Evolutionary conservation across 2,113 vertebrate species (phyloP).

Genomic region (Gulo gulo): DNA sequence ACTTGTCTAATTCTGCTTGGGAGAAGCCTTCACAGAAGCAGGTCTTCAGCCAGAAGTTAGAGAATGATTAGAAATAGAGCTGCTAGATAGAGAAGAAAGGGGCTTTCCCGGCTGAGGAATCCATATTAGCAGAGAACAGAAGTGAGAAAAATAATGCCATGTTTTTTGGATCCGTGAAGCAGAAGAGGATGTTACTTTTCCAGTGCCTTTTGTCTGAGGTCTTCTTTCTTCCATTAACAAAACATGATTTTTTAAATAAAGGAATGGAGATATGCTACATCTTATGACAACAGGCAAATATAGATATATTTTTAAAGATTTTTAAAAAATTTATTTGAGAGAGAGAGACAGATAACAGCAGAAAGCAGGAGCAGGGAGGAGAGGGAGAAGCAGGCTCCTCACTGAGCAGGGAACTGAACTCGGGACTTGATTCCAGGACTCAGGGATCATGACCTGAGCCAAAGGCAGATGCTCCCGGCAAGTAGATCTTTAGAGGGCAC

Average conservation of each 20-base stretch:
- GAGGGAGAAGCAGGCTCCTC: background rate
- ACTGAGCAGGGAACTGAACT: background rate
- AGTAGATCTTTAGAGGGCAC: background rate
- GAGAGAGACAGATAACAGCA: background rate
- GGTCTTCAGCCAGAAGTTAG: background rate
- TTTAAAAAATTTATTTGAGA: background rate
- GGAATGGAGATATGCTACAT: background rate
- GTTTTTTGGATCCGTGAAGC: background rate
- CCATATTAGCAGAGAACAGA: rapidly evolving
- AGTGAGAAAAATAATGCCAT: background rate
- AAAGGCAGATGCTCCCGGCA: background rate
- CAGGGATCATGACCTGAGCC: background rate
- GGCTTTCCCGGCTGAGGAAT: background rate
- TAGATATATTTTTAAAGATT: too few relatives aligned
- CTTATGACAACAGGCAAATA: background rate
- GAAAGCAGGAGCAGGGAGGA: background rate
- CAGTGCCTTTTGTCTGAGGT: background rate
- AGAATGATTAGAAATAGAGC: background rate
- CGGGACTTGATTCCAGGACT: background rate
- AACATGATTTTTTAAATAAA: background rate
- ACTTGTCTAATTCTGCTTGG: background rate
- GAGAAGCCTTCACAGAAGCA: background rate
- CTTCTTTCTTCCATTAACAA: background rate
- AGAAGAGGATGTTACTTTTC: background rate
- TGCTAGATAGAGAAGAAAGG: background rate